Percentiles rank a stretch among this genome's conserved stretches.
These are phyloP conservation scores for Sialia sialis DNA, from an alignment of 2,113 vertebrate species.

Conservation along the genomic window DNA sequence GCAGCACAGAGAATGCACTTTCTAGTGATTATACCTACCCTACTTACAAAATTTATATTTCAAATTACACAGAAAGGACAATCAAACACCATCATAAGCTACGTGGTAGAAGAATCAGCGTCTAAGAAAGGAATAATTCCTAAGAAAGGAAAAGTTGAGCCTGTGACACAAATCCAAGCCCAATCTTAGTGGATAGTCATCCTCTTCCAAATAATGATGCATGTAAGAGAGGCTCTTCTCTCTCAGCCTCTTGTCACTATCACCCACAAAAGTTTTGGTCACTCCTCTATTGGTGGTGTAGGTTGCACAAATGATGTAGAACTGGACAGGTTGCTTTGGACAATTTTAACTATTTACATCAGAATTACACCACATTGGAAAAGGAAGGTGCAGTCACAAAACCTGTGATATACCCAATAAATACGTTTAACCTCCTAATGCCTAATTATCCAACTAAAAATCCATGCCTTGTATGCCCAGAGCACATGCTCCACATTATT, in stretches of 20 bases:
- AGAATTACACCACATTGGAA: background rate
- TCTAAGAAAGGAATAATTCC: background rate
- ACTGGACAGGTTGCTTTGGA: background rate
- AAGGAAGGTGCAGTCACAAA: background rate
- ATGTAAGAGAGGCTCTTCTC: background rate
- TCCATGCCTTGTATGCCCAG: background rate
- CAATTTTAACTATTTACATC: background rate
- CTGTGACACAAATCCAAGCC: background rate
- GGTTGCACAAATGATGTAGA: background rate
- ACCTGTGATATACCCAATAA: background rate
- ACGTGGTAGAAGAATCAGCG: background rate
- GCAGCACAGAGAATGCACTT: background rate
- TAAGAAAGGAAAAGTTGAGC: background rate
- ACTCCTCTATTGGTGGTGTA: background rate
- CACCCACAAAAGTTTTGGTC: background rate
- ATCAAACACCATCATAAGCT: background rate
- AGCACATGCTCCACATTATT: background rate
- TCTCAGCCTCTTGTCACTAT: background rate
- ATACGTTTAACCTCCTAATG: background rate
- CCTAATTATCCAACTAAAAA: background rate
- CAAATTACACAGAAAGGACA: background rate
- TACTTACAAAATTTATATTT: background rate
- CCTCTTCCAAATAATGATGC: background rate
- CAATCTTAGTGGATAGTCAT: background rate
- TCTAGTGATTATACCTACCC: background rate